A percentile compares a stretch with the other conserved stretches of the same genome.
These are phyloP conservation scores for Cynocephalus volans DNA, from an alignment of 2,113 vertebrate genomes.

Conservation along the genomic window DNA sequence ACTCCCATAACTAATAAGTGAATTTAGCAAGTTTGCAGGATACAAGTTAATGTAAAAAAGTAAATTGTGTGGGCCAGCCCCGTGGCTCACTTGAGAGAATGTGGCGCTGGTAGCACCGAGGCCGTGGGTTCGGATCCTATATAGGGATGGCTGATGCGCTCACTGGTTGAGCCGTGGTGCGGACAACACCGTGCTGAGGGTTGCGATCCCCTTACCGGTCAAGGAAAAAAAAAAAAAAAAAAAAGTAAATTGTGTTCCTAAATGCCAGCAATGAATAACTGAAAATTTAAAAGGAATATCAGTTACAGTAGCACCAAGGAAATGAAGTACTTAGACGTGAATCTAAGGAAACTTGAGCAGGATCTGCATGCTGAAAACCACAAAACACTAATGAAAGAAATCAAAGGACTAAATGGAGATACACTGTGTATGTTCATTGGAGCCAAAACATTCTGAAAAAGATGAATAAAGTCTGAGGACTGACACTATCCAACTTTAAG, in stretches of 20 bases:
- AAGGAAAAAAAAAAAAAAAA: not conserved
- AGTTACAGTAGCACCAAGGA: not conserved
- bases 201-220: too few species aligned
- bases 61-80: too few species aligned
- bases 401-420: not conserved
- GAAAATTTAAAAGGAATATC: not conserved
- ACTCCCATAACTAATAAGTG: not conserved
- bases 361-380: not conserved
- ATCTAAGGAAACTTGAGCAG: not conserved
- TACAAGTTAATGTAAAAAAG: not conserved
- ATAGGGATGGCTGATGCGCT: too few species aligned
- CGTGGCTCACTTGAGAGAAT: too few species aligned
- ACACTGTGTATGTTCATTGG: accelerated
- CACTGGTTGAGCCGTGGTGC: too few species aligned
- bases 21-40: not conserved
- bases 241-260: not conserved
- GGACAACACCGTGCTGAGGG: too few species aligned
- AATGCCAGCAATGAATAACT: not conserved
- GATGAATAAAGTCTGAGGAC: not conserved
- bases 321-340: not conserved
- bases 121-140: too few species aligned
- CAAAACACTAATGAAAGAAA: not conserved
- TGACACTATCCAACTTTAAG: accelerated
- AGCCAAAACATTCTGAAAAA: too few species aligned
- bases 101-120: too few species aligned